Base-by-base conservation (phyloP, 2,797 vertebrate species). In the Rachycentron canadum region DNA sequence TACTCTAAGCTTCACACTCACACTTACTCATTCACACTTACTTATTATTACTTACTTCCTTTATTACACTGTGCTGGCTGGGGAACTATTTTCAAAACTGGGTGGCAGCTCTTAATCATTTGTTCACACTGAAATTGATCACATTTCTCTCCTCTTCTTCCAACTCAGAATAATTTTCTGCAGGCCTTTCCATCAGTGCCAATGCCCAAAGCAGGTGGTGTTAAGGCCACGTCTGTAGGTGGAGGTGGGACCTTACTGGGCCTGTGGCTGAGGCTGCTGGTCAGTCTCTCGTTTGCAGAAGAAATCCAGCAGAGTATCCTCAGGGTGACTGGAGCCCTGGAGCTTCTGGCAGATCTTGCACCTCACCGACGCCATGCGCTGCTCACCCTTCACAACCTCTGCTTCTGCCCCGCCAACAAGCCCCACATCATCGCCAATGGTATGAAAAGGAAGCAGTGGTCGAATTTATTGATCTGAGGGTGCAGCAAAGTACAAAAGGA, bases 271-370 rank as follows among this genome's bases (percentile, higher is more conserved):
- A 96, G 94, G 89, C 89, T 99, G 45, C 92, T 99, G 13, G 92
- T 97, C 75, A 97, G 93, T 67, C 69, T 99, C 38, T 98, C 98
- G 0, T 93, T 94, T 21, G 92, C 92, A 3, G 97, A 97, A 85
- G 98, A 99, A 2, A 97, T 97, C 69, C 97, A 98, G 73, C 96
- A 98, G 76, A 97, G 97, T 90, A 92, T 99, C 77, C 91, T 99
- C 73, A 95, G 96, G 87, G 92, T 97, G 50, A 94, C 94, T 2
- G 97, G 97, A 1, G 93, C 92, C 71, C 88, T 99, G 91, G 97
- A 99, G 53, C 90, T 96, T 78, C 94, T 99, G 1, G 82, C 94
- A 0, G 96, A 97, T 88, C 91, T 99, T 92, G 96, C 96, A 41
- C 90, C 88, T 38, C 95, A 90, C 63, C 96, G 94, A 50, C 94